phyloP scores from a whole-genome alignment of 2,888 invertebrate genomes.

The Pristionchus maxplancki region DNA sequence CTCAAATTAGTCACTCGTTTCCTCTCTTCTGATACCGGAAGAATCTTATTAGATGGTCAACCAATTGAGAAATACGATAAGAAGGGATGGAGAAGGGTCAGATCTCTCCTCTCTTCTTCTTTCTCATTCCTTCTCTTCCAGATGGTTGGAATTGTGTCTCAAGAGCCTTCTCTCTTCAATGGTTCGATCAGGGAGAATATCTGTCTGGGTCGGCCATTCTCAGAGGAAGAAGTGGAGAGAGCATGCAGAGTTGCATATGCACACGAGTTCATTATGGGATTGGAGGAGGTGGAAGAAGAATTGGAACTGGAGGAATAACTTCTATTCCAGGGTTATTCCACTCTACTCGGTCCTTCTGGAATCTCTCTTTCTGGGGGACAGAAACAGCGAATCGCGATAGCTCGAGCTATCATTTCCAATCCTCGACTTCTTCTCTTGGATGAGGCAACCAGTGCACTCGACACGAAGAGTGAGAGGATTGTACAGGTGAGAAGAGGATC shows the following conservation, averaged over 20 bases:
- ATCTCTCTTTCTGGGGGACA: slow-evolving; percentile 47
- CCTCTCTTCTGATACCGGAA: neutral
- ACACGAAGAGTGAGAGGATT: slow-evolving; percentile 21
- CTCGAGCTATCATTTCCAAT: slow-evolving; percentile 29
- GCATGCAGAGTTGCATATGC: slow-evolving; percentile 18
- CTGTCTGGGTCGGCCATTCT: slow-evolving; percentile 32
- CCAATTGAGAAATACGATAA: slow-evolving; percentile 16
- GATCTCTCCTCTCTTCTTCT: neutral
- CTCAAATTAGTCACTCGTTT: slow-evolving; percentile 24
- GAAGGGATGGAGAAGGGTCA: neutral
- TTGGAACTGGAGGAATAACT: neutral
- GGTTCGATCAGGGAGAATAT: slow-evolving; percentile 8
- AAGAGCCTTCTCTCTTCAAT: slow-evolving; percentile 37
- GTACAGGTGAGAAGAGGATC: neutral
- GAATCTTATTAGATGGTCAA: neutral
- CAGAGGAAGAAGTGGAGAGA: neutral
- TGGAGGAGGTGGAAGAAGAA: neutral
- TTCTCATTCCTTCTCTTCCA: neutral
- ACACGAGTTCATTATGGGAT: slow-evolving; percentile 30
- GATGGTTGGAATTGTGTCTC: slow-evolving; percentile 35
- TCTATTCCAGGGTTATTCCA: slow-evolving; percentile 4
- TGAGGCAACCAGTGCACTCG: slow-evolving; percentile 46
- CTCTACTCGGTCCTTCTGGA: slow-evolving; percentile 36
- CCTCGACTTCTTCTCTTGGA: slow-evolving; percentile 37
- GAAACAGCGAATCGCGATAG: slow-evolving; percentile 45